Evolutionary conservation across 2,888 invertebrate genomes (phyloP), one percentile per base, ranked within the genome.

Genomic region (Tridacna gigas): DNA sequence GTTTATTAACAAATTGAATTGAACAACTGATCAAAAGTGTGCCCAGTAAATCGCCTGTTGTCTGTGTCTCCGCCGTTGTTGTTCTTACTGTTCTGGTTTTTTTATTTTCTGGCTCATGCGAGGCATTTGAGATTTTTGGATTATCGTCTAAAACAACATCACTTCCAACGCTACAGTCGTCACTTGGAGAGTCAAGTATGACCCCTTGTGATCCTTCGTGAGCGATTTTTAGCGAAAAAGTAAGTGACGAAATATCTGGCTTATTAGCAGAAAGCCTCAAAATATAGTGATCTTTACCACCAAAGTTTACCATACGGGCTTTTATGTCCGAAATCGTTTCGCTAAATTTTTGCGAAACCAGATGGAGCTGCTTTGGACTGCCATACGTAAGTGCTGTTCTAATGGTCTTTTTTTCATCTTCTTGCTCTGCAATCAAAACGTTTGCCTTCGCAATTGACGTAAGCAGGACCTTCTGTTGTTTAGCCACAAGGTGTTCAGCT

Each of bases 301-400:
- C 37, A 37, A 37, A 37, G 4, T 60, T 60, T 4, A 18, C 60
- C 4, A 9, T 18, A 60, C 60, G 60, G 20, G 20, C 20, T 60
- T 60, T n/a, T 20, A 60, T 18, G 9, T 60, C n/a, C 60, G 60
- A 60, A 20, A 60, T 60, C 60, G n/a, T 37, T 37, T 37, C 7
- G 37, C 7, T 37, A 2, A 37, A 4, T 37, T 37, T 20, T 28
- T 69, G 37, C 9, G 47, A n/a, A 47, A 25, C 47, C 45, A 69
- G 37, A 20, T 69, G n/a, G 45, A 69, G 20, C 45, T 69, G 69
- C 18, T 45, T 37, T 45, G 45, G 69, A 69, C 25, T 69, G 18
- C 45, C 69, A 45, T 69, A 47, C n/a, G 45, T 37, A 9, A 69
- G 20, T 9, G 69, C 69, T n/a, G n/a, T 20, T 45, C 45, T n/a